phyloP scores from a whole-genome alignment of 1,140 invertebrate species.

The Saccostrea cuccullata region DNA sequence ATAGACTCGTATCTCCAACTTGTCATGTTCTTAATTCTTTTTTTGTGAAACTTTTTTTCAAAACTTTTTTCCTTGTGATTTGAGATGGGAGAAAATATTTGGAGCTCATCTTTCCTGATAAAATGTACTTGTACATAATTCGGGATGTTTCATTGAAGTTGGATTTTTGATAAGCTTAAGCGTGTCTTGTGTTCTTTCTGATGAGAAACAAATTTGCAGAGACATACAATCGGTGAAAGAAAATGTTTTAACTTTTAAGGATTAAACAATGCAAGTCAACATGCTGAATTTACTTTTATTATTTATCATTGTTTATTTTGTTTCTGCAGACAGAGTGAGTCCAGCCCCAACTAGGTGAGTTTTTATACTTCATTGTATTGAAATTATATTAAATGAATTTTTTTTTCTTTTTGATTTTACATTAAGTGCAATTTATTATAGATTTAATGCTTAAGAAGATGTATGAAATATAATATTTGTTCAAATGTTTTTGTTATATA shows the following conservation, averaged over 20 bases:
- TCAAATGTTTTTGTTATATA: no score
- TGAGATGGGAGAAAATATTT: constrained; percentile 13
- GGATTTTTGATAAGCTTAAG: neutral
- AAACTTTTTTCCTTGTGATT: constrained; percentile 18
- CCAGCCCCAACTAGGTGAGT: neutral
- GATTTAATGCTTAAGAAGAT: no score
- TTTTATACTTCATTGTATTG: neutral
- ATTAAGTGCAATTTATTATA: no score
- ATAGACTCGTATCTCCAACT: neutral
- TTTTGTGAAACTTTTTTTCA: constrained; percentile 10
- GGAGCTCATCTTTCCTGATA: constrained; percentile 32
- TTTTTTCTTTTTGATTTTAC: no score
- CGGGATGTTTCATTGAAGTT: constrained; percentile 8
- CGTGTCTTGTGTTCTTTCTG: neutral
- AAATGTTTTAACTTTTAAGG: neutral
- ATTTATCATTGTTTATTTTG: neutral
- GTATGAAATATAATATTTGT: no score
- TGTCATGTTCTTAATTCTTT: constrained; percentile 15
- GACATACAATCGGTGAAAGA: neutral
- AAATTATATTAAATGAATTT: neutral
- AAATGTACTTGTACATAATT: neutral
- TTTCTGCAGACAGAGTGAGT: constrained; percentile 21
- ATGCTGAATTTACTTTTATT: neutral
- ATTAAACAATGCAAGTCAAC: neutral
- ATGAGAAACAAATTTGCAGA: constrained; percentile 9